Evolutionary conservation across 2,888 invertebrate species (phyloP).

Genomic region (Poecilobothrus nobilitatus): DNA sequence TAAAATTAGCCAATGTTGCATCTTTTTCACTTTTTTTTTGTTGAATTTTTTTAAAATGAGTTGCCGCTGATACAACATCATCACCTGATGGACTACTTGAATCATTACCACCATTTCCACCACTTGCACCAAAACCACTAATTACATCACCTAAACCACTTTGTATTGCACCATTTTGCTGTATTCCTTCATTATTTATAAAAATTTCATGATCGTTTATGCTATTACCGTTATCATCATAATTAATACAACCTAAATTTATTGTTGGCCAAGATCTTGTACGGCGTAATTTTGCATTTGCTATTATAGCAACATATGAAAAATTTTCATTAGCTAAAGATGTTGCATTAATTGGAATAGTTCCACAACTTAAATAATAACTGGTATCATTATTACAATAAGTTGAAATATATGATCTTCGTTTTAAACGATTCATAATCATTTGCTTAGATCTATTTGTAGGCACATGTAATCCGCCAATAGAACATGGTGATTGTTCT

Average conservation of each 20-base stretch:
- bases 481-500: slow-evolving; percentile 49
- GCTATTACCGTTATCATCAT: slow-evolving; percentile 17
- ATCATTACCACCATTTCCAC: slow-evolving; percentile 16
- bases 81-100: slow-evolving; percentile 24
- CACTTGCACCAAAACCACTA: slow-evolving; percentile 20
- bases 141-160: slow-evolving; percentile 29
- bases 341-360: slow-evolving; percentile 42
- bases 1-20: background rate
- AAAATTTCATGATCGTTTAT: slow-evolving; percentile 5
- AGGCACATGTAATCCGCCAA: slow-evolving; percentile 55
- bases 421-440: slow-evolving; percentile 48
- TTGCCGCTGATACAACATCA: slow-evolving; percentile 24
- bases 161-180: slow-evolving; percentile 23
- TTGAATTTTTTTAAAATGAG: slow-evolving; percentile 23
- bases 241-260: slow-evolving; percentile 35
- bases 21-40: slow-evolving; percentile 17
- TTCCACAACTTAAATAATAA: slow-evolving; percentile 39
- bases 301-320: slow-evolving; percentile 15
- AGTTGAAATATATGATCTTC: slow-evolving; percentile 54
- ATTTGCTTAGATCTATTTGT: slow-evolving; percentile 49
- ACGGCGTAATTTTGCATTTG: slow-evolving; percentile 46
- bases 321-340: slow-evolving; percentile 23
- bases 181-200: slow-evolving; percentile 17
- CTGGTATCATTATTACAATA: slow-evolving; percentile 50
- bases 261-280: slow-evolving; percentile 61